Evolutionary conservation across 1,140 invertebrate species (phyloP).

Genomic region (Procambarus virginalis): DNA sequence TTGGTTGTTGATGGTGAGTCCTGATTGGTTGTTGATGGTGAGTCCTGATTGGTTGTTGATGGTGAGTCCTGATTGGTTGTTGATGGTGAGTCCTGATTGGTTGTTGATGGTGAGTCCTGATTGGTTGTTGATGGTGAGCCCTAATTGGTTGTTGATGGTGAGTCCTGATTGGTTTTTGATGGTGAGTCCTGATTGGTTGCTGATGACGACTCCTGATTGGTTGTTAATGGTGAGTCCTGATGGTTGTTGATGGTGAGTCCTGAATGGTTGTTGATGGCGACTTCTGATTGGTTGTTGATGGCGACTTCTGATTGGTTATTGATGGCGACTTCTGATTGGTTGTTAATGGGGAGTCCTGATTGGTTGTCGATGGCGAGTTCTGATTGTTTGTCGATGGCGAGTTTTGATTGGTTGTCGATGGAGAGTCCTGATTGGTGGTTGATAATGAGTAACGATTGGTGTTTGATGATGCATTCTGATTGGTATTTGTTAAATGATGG

Average conservation of each 20-base stretch:
- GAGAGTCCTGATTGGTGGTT: too few relatives aligned
- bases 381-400: too few relatives aligned
- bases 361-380: not conserved
- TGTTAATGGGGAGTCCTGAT: not conserved
- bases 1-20: not conserved
- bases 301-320: not conserved
- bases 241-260: too few relatives aligned
- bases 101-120: not conserved
- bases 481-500: too few relatives aligned
- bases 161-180: not conserved
- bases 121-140: too few relatives aligned
- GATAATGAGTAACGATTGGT: too few relatives aligned
- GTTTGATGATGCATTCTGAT: too few relatives aligned
- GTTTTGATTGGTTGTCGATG: too few relatives aligned
- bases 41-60: not conserved
- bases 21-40: not conserved
- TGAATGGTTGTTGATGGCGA: not conserved
- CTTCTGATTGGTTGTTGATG: too few relatives aligned
- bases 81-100: not conserved
- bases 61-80: not conserved
- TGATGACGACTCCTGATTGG: not conserved
- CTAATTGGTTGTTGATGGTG: not conserved
- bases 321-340: not conserved
- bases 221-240: too few relatives aligned
- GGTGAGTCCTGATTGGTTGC: not conserved